Percentiles rank a stretch among this genome's conserved stretches.
These are phyloP conservation scores for Crioceris asparagi DNA, from an alignment of 2,888 invertebrate genomes.

Conservation along the genomic window DNA sequence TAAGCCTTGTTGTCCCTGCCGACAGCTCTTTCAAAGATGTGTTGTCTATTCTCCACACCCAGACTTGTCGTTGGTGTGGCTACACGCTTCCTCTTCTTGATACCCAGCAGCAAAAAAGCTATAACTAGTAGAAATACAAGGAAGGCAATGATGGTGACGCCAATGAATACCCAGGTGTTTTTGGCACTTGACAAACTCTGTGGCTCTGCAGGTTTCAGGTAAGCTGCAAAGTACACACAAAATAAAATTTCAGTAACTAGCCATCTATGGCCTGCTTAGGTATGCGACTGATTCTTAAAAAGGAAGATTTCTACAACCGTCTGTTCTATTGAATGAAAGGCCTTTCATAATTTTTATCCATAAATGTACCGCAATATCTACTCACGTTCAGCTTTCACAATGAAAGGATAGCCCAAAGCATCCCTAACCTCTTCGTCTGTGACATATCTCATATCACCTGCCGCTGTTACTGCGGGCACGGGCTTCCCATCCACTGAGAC, in stretches of 20 bases:
- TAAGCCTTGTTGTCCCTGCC: slow-evolving; percentile 32
- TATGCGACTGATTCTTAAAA: too few relatives aligned
- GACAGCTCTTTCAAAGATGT: slow-evolving; percentile 31
- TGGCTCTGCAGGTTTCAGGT: slow-evolving; percentile 53
- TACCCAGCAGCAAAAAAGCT: slow-evolving; percentile 41
- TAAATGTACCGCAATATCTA: slow-evolving; percentile 16
- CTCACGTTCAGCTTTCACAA: slow-evolving; percentile 80
- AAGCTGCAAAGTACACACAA: slow-evolving; percentile 45
- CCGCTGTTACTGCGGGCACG: slow-evolving; percentile 69
- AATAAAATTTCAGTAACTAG: not conserved
- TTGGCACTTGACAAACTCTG: slow-evolving; percentile 44
- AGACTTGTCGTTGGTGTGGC: slow-evolving; percentile 16
- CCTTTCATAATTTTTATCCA: not conserved
- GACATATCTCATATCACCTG: slow-evolving; percentile 73
- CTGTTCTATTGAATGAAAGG: too few relatives aligned
- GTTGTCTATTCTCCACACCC: slow-evolving; percentile 30
- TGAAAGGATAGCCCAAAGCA: slow-evolving; percentile 63
- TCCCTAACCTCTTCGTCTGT: slow-evolving; percentile 64
- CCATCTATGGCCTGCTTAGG: too few relatives aligned
- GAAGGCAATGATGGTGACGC: slow-evolving; percentile 50
- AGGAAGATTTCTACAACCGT: too few relatives aligned
- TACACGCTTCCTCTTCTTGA: slow-evolving; percentile 41
- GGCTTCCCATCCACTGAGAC: slow-evolving; percentile 71
- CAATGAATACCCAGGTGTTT: slow-evolving; percentile 54
- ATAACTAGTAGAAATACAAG: slow-evolving; percentile 48